Conservation (phyloP, 2,888 invertebrate genomes). For the Neoascia interrupta region DNA sequence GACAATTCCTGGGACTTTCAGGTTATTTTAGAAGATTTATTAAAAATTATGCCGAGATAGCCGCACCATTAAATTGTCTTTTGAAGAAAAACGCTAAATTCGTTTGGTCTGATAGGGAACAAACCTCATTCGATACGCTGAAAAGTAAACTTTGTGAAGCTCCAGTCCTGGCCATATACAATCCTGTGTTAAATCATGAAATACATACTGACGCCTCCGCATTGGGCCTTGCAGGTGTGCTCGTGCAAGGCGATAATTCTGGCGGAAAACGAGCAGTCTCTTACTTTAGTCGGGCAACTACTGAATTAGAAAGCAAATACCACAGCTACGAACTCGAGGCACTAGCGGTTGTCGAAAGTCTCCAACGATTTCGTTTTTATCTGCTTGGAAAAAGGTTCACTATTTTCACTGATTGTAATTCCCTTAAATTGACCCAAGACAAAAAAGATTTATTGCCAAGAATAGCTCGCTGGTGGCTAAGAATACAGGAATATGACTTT, state of each 20-base stretch:
- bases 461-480: no score
- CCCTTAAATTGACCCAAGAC: no score
- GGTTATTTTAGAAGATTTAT: constrained; percentile 74
- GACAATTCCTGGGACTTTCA: constrained; percentile 73
- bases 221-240: background rate
- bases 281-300: constrained; percentile 46
- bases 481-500: no score
- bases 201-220: background rate
- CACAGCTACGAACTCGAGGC: constrained; percentile 47
- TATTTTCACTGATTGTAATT: constrained; percentile 45
- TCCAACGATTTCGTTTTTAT: constrained; percentile 58
- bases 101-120: background rate
- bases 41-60: constrained; percentile 65
- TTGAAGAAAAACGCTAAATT: constrained; percentile 33
- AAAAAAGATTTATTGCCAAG: no score
- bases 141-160: background rate
- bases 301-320: constrained; percentile 28
- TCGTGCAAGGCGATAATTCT: background rate
- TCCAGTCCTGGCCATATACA: background rate
- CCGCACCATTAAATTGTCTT: constrained; percentile 70
- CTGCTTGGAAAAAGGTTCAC: constrained; percentile 48
- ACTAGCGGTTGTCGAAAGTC: constrained; percentile 42
- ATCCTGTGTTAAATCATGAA: background rate
- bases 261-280: constrained; percentile 10
- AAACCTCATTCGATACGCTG: background rate